Evolutionary conservation across 2,888 invertebrate genomes (phyloP).

Genomic region (Arenicola marina): DNA sequence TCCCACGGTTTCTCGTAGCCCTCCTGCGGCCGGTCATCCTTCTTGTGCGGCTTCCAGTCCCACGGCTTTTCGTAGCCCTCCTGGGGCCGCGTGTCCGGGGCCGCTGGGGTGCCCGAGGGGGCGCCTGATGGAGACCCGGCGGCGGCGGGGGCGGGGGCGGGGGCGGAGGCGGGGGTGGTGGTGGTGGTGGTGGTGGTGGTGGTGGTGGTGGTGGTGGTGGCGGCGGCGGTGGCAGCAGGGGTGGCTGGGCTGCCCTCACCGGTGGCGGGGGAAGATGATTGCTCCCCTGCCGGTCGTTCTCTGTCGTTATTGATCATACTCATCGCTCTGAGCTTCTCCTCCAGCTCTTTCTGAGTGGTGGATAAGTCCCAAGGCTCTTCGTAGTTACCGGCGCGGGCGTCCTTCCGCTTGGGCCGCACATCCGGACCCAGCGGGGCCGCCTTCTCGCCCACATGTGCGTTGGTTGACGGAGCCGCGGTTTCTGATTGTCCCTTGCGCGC

Average conservation of each 20-base stretch:
- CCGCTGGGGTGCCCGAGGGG: background rate
- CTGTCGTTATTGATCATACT: conserved; percentile 7
- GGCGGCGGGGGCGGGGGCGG: too few relatives aligned
- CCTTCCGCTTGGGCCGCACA: background rate
- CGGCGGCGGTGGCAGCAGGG: too few relatives aligned
- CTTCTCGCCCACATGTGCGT: background rate
- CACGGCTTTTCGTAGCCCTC: conserved; percentile 38
- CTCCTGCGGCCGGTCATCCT: conserved; percentile 29
- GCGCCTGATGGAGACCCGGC: background rate
- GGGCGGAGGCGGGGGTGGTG: too few relatives aligned
- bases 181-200: conserved; percentile 16
- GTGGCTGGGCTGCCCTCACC: background rate
- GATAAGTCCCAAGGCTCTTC: conserved; percentile 39
- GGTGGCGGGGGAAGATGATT: background rate
- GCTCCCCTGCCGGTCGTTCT: background rate
- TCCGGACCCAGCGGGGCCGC: background rate
- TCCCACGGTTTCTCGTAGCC: conserved; percentile 38
- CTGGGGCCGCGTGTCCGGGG: conserved; percentile 26
- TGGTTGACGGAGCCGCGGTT: background rate
- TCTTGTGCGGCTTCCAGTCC: conserved; percentile 35
- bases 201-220: background rate
- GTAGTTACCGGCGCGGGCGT: conserved; percentile 27
- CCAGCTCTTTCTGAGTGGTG: conserved; percentile 44
- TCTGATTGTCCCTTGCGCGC: background rate
- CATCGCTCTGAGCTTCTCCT: conserved; percentile 44